phyloP scores from a whole-genome alignment of 2,888 invertebrate genomes.

The Actias luna region DNA sequence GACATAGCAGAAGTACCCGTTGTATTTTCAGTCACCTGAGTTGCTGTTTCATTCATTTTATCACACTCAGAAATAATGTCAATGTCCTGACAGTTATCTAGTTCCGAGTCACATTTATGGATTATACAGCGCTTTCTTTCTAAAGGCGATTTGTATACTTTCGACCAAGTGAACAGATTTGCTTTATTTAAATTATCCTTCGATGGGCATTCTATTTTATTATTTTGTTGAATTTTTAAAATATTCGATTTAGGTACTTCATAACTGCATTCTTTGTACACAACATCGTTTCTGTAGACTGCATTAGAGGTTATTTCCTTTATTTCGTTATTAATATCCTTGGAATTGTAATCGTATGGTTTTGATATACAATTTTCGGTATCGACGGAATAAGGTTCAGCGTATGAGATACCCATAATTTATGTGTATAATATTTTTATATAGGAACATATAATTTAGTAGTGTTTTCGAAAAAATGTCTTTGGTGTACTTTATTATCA shows the following conservation, averaged over 20 bases:
- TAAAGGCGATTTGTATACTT: slow-evolving; percentile 50
- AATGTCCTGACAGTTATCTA: not conserved
- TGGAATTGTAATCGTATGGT: slow-evolving; percentile 26
- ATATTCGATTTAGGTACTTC: slow-evolving; percentile 19
- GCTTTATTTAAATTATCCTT: slow-evolving; percentile 25
- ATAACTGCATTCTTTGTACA: slow-evolving; percentile 63
- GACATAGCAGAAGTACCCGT: slow-evolving; percentile 41
- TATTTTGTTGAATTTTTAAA: slow-evolving; percentile 1
- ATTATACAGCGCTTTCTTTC: slow-evolving; percentile 19
- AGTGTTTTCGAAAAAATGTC: not conserved
- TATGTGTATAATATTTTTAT: not conserved
- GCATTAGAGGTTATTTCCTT: slow-evolving; percentile 38
- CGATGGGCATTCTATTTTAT: slow-evolving; percentile 20
- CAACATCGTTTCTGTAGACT: slow-evolving; percentile 40
- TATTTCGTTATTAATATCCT: slow-evolving; percentile 28
- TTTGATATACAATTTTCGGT: not conserved
- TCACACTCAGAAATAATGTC: not conserved
- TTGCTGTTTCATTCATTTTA: slow-evolving; percentile 8
- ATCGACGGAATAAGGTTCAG: slow-evolving; percentile 1
- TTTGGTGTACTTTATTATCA: not conserved
- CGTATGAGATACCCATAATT: slow-evolving; percentile 39
- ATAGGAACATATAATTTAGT: slow-evolving; percentile 1
- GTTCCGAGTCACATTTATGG: not conserved
- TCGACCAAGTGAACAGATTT: slow-evolving; percentile 49
- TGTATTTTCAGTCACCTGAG: slow-evolving; percentile 32